Percentiles rank a stretch among this genome's conserved stretches.
Evolutionary conservation across 2,797 vertebrate genomes (phyloP).

Genomic region (Mycteria americana): DNA sequence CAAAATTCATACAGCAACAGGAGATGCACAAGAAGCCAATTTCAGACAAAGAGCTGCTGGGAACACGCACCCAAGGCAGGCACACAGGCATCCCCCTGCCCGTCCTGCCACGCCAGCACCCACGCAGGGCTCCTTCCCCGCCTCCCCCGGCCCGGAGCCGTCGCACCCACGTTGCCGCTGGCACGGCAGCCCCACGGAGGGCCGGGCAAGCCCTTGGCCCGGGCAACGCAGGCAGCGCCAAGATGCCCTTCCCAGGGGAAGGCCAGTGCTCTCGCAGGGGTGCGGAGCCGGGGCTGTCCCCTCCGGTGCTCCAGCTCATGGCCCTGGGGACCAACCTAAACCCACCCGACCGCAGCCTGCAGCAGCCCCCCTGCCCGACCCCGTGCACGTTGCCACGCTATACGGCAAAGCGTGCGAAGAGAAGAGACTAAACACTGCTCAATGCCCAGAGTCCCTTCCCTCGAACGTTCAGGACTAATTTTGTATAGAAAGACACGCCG

Average conservation of each 20-base stretch:
- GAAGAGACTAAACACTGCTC: background rate
- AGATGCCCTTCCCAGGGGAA: background rate
- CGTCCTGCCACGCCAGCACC: rapidly evolving
- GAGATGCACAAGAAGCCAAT: background rate
- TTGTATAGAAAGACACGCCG: background rate
- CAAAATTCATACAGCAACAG: background rate
- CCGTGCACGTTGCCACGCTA: rapidly evolving
- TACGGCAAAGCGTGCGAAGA: rapidly evolving
- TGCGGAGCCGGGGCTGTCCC: background rate
- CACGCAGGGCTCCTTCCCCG: background rate
- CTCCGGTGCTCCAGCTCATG: background rate
- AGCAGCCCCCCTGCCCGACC: background rate
- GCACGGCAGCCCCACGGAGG: rapidly evolving
- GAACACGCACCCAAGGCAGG: background rate
- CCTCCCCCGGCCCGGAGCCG: background rate
- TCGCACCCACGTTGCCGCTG: rapidly evolving
- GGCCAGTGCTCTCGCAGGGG: too few species aligned
- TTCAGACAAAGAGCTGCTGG: background rate
- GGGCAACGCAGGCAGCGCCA: background rate
- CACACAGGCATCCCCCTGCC: background rate
- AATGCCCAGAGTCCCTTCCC: background rate
- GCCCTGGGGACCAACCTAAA: background rate
- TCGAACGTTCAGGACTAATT: background rate
- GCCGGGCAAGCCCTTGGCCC: background rate
- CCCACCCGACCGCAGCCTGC: background rate